Evolutionary conservation across 2,113 vertebrate genomes (phyloP).

Genomic region (Conger conger): DNA sequence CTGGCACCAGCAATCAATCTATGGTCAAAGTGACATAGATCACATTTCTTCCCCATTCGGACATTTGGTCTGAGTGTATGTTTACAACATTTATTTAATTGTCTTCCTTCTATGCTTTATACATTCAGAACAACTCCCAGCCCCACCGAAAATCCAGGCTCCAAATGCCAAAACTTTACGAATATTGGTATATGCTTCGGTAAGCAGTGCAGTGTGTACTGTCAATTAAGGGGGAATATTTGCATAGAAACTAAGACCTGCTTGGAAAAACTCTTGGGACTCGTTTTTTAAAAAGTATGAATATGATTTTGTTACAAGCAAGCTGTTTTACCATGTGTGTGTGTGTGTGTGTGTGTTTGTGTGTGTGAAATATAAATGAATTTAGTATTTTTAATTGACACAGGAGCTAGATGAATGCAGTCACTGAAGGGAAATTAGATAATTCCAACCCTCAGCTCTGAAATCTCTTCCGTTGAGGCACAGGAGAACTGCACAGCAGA

Average conservation of each 20-base stretch:
- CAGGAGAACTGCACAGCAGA: not conserved
- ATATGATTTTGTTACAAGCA: not conserved
- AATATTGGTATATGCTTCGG: slow-evolving; percentile 30
- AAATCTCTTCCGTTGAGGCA: not conserved
- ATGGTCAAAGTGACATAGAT: too few relatives aligned
- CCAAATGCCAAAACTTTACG: slow-evolving; percentile 20
- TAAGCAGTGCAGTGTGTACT: not conserved
- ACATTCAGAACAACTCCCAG: not conserved
- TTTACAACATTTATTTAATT: not conserved
- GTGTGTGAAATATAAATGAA: slow-evolving; percentile 6
- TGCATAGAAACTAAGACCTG: slow-evolving; percentile 46
- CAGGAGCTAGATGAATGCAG: not conserved
- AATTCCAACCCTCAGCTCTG: not conserved
- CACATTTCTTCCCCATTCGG: too few relatives aligned
- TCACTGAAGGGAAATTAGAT: not conserved
- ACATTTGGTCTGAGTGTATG: too few relatives aligned
- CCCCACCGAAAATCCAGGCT: not conserved
- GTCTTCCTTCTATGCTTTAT: not conserved
- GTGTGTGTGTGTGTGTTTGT: too few relatives aligned
- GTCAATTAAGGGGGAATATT: slow-evolving; percentile 29
- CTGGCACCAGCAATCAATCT: too few relatives aligned
- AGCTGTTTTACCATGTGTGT: not conserved
- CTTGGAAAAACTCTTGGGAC: slow-evolving; percentile 31
- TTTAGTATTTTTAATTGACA: not conserved
- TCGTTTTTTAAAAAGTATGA: not conserved